phyloP scores from a whole-genome alignment of 2,113 vertebrate genomes.

The Platysternon megacephalum region DNA sequence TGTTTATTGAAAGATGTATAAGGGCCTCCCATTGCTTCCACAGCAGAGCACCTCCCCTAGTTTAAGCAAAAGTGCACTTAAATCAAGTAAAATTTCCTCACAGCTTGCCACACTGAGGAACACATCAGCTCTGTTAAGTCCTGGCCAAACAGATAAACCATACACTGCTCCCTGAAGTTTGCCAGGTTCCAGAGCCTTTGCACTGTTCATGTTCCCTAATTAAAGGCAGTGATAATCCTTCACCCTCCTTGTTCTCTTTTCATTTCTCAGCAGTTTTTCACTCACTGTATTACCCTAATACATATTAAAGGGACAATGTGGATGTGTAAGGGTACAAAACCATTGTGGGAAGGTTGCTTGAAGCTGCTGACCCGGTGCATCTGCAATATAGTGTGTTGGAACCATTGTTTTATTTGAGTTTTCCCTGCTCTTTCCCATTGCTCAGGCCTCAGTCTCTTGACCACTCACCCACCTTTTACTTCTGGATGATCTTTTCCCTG shows the following conservation, averaged over 20 bases:
- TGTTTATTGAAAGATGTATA: neutral
- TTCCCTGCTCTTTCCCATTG: neutral
- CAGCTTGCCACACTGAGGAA: fast-evolving
- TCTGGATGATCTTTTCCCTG: neutral
- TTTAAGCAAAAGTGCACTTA: neutral
- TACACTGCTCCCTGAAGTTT: neutral
- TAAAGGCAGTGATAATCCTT: neutral
- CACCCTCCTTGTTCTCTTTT: neutral
- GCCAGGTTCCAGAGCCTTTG: fast-evolving
- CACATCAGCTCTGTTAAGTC: neutral
- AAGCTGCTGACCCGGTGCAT: neutral
- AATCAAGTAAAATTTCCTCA: neutral
- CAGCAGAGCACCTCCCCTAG: fast-evolving
- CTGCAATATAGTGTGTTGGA: neutral
- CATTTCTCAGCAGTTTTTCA: neutral
- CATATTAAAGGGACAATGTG: neutral
- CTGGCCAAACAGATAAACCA: neutral
- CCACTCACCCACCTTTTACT: neutral
- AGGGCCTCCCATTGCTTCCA: neutral
- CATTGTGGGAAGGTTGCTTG: neutral
- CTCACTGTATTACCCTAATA: neutral
- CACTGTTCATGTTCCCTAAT: fast-evolving
- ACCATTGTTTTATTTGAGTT: fast-evolving
- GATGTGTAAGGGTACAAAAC: neutral
- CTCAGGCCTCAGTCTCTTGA: neutral